phyloP scores from a whole-genome alignment of 1,140 invertebrate species.

The Trachymyrmex cornetzi region DNA sequence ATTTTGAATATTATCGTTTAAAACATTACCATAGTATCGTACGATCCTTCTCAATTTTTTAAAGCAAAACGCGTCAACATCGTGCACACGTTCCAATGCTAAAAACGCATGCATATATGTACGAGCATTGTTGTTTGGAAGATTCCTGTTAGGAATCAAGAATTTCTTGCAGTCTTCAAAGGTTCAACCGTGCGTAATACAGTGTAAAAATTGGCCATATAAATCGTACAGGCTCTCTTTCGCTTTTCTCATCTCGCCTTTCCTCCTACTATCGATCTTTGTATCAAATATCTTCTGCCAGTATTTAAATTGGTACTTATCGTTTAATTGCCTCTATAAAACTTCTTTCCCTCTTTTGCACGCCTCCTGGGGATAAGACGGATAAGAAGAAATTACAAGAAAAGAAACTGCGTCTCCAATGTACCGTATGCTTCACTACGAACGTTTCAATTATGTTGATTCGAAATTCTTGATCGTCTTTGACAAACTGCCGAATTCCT shows the following conservation, averaged over 20 bases:
- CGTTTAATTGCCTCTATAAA: conserved; percentile 56
- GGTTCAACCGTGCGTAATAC: conserved; percentile 32
- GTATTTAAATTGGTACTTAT: conserved; percentile 55
- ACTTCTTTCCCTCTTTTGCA: conserved; percentile 27
- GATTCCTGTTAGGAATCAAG: conserved; percentile 44
- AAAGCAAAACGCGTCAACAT: conserved; percentile 30
- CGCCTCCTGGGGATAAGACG: neutral
- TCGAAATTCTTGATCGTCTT: conserved; percentile 30
- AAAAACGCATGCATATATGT: conserved; percentile 58
- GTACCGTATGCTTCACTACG: neutral
- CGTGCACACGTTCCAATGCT: neutral
- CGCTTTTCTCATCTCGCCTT: neutral
- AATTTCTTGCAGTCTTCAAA: conserved; percentile 52
- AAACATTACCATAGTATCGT: neutral
- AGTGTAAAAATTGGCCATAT: conserved; percentile 48
- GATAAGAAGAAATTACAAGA: conserved; percentile 4
- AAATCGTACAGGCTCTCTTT: conserved; percentile 40
- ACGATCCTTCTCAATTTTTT: neutral
- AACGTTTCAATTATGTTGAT: conserved; percentile 40
- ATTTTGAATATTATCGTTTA: neutral
- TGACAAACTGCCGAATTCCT: conserved; percentile 46
- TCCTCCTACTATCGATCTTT: neutral
- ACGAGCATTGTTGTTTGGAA: conserved; percentile 37
- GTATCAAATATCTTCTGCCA: conserved; percentile 40
- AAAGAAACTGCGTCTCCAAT: neutral